Evolutionary conservation across 2,113 vertebrate genomes (phyloP), one percentile per base, ranked within the genome.

Genomic region (Trematomus loennbergii): DNA sequence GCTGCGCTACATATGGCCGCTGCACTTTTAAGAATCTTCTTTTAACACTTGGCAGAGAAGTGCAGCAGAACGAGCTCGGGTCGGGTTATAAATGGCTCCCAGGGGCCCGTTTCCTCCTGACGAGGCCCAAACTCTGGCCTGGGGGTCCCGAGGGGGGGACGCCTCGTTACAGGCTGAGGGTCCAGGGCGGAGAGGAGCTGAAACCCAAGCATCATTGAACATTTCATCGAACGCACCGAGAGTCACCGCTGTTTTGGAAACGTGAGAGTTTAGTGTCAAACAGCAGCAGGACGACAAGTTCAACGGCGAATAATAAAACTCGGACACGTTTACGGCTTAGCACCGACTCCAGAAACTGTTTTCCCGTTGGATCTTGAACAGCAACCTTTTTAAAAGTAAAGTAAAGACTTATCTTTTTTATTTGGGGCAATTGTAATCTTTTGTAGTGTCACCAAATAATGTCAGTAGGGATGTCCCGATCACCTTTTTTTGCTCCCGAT

Each of bases 41-140:
- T 93, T 95, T 93, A 95, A 94, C 93, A 94, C 93, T 93, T 87
- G 90, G 78, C 72, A 58, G 77, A 86, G 81, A 92, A 87, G 87
- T 92, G 87, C 86, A 78, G 81, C 82, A 87, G 79, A 89, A 88
- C 80, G 18, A 88, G 87, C 87, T 87, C 50, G 61, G 63, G 72
- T 85, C 64, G 45, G 54, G 70, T 79, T 93, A 89, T 90, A 87
- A 93, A 93, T 91, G 83, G 70, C 83, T 91, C 93, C 88, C 93
- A 69, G 33, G 91, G 84, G 94, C 71, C 29, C 8, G 55, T 75
- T 94, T 83, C 55, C 18, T 20, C 57, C 87, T 87, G 93, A 93
- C 65, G 60, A 72, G 83, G 79, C 74, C 93, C 93, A 90, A 92
- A 78, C 86, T 72, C 20, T 40, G 25, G 58, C 2, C 0, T 12